Percentiles rank a stretch among this genome's conserved stretches.
These are phyloP conservation scores for Euleptes europaea DNA, from an alignment of 2,113 vertebrate genomes.

Conservation along the genomic window DNA sequence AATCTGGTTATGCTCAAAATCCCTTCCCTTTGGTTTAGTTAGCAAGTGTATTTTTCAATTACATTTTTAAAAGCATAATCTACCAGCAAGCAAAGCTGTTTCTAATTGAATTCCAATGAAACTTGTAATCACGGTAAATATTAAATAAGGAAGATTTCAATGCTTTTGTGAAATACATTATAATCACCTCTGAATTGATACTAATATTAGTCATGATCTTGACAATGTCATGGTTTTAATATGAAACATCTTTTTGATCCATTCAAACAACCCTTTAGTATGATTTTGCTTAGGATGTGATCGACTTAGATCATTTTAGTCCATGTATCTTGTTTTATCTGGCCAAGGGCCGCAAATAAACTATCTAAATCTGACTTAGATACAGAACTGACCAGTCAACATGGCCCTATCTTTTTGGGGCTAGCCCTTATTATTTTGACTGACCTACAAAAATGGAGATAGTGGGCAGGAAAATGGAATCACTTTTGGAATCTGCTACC, in stretches of 20 bases:
- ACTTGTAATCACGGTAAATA: conserved; percentile 56
- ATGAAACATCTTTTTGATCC: conserved; percentile 5
- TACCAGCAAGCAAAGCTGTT: conserved; percentile 59
- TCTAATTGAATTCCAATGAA: conserved; percentile 63
- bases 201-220: not conserved
- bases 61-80: conserved; percentile 71
- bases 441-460: no score
- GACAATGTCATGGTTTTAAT: not conserved
- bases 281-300: conserved; percentile 25
- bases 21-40: conserved; percentile 64
- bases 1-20: conserved; percentile 71
- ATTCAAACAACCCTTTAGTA: conserved; percentile 42
- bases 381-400: no score
- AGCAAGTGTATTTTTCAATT: conserved; percentile 67
- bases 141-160: conserved; percentile 51
- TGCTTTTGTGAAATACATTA: conserved; percentile 39
- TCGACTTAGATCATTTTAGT: not conserved
- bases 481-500: no score
- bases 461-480: no score
- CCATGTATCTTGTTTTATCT: no score
- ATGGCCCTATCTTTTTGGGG: no score
- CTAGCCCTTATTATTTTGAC: no score
- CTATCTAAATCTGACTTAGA: no score
- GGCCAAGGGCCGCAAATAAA: no score
- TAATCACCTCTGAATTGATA: conserved; percentile 37